Base-by-base conservation (phyloP, 1,140 invertebrate species). In the Psix sp. region DNA sequence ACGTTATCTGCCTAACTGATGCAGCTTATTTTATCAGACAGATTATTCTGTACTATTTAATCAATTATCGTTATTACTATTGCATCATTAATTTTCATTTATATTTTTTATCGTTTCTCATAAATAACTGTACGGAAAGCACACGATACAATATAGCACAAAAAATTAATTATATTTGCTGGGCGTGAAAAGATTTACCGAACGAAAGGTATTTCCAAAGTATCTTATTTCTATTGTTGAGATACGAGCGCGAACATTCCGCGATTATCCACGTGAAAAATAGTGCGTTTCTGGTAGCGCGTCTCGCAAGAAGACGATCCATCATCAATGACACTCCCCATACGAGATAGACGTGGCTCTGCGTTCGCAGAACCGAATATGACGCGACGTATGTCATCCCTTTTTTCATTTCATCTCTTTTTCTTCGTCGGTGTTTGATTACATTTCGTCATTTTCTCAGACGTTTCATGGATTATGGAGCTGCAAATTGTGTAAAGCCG, bases 231-330 rank as follows among this genome's bases (percentile, higher is more conserved):
- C 63, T 33, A 49, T 59, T 68, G 52, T 74, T 40, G 42, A 17
- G 38, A 59, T 43, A 49, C 49, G 18, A 45, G 36, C 33, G 59
- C 21, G 38, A 60, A 56, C 43, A 62, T 67, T 63, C 43, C 62
- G 51, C 62, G 71, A 74, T 67, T 67, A 63, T 13, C 43, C 62
- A n/a, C 49, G 73, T 75, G 73, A 75, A 75, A 75, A 74, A 74
- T 74, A 62, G 49, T 36, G 42, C 56, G 54, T 66, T 49, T 38
- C 29, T 52, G 49, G 18, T 33, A 42, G 43, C 31, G 48, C 24
- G 45, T 15, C 45, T 56, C 45, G 42, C 31, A 49, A 62, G 43
- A 16, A 56, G 39, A 71, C 74, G 49, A 76, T 71, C 43, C 62
- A 76, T 76, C 74, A 76, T 63, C 31, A 42, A 72, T 76, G 60